Evolutionary conservation across 2,888 invertebrate species (phyloP).

Genomic region (Folsomia manolachei): DNA sequence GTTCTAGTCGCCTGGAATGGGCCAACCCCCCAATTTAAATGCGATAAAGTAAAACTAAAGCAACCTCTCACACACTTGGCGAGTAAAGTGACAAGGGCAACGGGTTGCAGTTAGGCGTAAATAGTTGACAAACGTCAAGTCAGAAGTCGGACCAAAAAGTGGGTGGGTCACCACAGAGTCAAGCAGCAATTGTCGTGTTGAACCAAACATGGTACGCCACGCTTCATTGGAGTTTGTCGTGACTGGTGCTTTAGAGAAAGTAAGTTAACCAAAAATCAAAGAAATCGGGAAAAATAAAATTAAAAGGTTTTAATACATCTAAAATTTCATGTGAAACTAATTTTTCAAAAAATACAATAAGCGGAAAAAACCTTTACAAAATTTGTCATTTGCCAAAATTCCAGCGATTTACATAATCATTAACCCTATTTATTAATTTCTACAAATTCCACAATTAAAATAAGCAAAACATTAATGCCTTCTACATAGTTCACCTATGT

Average conservation of each 20-base stretch:
- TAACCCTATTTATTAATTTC: too few relatives aligned
- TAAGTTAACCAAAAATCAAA: not conserved
- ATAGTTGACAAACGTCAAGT: slow-evolving; percentile 20
- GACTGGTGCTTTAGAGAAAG: slow-evolving; percentile 2
- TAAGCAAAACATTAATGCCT: too few relatives aligned
- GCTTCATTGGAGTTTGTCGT: not conserved
- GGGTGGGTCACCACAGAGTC: slow-evolving; percentile 19
- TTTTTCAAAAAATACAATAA: too few relatives aligned
- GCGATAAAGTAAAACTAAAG: not conserved
- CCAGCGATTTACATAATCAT: too few relatives aligned
- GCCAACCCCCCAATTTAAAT: slow-evolving; percentile 2
- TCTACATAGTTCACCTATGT: not conserved
- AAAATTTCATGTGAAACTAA: too few relatives aligned
- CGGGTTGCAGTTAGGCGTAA: not conserved
- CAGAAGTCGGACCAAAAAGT: not conserved
- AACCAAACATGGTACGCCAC: not conserved
- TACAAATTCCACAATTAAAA: too few relatives aligned
- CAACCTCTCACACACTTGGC: too few relatives aligned
- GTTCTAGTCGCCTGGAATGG: too few relatives aligned
- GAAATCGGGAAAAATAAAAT: not conserved
- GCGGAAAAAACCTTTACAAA: not conserved
- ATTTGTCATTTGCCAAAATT: not conserved
- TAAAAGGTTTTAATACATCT: too few relatives aligned
- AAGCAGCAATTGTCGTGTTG: slow-evolving; percentile 18
- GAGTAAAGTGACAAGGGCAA: not conserved